Evolutionary conservation across 2,888 invertebrate genomes (phyloP), one percentile per base, ranked within the genome.

Genomic region (Ecdyonurus torrentis): DNA sequence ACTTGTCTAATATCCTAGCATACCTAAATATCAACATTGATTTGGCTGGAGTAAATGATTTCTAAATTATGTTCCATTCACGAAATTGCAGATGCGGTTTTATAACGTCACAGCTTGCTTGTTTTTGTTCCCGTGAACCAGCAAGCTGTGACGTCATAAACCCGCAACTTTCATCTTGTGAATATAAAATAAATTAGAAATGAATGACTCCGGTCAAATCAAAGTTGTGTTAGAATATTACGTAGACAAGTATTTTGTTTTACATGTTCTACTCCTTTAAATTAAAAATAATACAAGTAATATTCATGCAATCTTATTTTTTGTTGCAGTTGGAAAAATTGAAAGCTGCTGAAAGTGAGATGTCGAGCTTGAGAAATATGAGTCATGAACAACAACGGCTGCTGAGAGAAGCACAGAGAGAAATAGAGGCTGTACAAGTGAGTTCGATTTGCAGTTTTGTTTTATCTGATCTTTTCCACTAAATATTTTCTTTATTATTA

Each of bases 371-470:
- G 3, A 74, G 81, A 61, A 82, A 81, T 0, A 68, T 82, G 19
- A 80, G 80, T 0, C 73, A 79, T 0, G 83, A 84, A 64, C 83
- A 84, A 67, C 82, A 83, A 69, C 76, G 77, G 1, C 76, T 79
- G 0, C 75, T 85, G 2, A 77, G 81, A 66, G 74, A 78, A 0
- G 75, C 84, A 53, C 76, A 77, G 59, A 74, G 79, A 19, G 81
- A 83, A 69, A 76, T 83, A 61, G 82, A 80, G 65, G 77, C 78
- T 66, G 75, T 83, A 66, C 77, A 78, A 68, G 68, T 72, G 20
- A 72, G 69, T 50, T 50, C 50, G 50, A 50, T 50, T 7, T 50
- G n/a, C n/a, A n/a, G n/a, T 50, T 50, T 50, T 18, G 50, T 18
- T 50, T 18, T 50, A 50, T 7, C 50, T 50, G 50, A 7, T 50